Base-by-base conservation (phyloP, 2,888 invertebrate species). In the Pharmacophagus antenor region DNA sequence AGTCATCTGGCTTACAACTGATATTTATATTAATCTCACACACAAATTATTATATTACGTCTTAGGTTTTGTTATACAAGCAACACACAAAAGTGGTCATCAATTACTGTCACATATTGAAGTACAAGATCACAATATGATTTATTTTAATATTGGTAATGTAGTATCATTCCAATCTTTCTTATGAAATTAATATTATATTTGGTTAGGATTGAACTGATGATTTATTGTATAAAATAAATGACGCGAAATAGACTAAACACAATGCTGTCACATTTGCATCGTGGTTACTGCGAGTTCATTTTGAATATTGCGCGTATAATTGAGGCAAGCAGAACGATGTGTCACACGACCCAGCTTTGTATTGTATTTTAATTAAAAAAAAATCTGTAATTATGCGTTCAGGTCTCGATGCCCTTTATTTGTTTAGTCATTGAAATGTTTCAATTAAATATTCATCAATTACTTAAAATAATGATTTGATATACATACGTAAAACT, bases 331-430 rank as follows among this genome's bases (percentile, higher is more conserved):
- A 67, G 78, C 79, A 77, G 58, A 68, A 57, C 75, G 75, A 68
- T 71, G 72, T 73, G 70, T 74, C 73, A 70, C 67, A 62, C 64
- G 68, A 67, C 65, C 66, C 56, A 41, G 31, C 22, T 65, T 57
- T 65, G 67, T 67, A 69, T 72, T 74, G 69, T 70, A 65, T 68
- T 66, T 65, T 69, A 63, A 65, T 62, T 61, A 42, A 61, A 62
- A 64, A 65, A 60, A 61, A 66, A 68, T 61, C 58, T 64, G 58
- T 67, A 65, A 65, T 69, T 68, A 70, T 63, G 77, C 76, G 77
- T 80, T 78, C 80, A 77, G 77, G 77, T 80, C 75, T 66, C 67
- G 73, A 67, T 76, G 73, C 70, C 73, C 71, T 76, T 63, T 72
- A 71, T 71, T 72, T 73, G 72, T 78, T 74, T 78, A 76, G 77